phyloP scores from a whole-genome alignment of 2,888 invertebrate genomes.

The Leucania comma region DNA sequence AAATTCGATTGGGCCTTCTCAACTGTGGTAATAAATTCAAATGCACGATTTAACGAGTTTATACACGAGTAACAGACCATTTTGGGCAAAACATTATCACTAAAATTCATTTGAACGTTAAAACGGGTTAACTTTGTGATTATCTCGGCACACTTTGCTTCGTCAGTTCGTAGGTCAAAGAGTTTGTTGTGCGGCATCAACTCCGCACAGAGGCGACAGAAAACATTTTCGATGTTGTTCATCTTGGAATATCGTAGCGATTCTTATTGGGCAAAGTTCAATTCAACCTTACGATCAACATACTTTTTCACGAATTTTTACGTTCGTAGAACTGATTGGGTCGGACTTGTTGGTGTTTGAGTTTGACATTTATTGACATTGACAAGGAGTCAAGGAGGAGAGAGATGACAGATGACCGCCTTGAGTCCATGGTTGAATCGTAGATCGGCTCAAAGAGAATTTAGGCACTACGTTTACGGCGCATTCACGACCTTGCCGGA shows the following conservation, averaged over 20 bases:
- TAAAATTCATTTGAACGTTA: constrained; percentile 73
- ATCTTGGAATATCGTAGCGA: constrained; percentile 51
- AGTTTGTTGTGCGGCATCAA: constrained; percentile 72
- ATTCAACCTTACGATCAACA: constrained; percentile 1
- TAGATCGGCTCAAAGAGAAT: too few relatives aligned
- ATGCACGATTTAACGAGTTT: constrained; percentile 73
- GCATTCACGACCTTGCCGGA: too few relatives aligned
- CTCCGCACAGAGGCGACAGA: constrained; percentile 79
- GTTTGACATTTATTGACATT: constrained; percentile 8
- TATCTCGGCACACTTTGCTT: constrained; percentile 67
- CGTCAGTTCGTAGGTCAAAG: constrained; percentile 69
- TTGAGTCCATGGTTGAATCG: too few relatives aligned
- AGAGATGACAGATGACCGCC: not conserved
- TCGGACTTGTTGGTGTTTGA: not conserved
- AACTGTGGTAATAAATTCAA: constrained; percentile 74
- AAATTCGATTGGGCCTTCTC: constrained; percentile 76
- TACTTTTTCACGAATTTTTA: constrained; percentile 21
- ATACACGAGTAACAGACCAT: constrained; percentile 79
- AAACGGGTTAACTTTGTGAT: constrained; percentile 72
- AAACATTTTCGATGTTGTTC: constrained; percentile 62
- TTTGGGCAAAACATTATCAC: constrained; percentile 71
- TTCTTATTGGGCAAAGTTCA: not conserved
- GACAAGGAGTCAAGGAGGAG: too few relatives aligned
- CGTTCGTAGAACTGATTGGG: not conserved
- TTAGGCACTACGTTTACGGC: too few relatives aligned